A percentile compares a stretch with the other conserved stretches of the same genome.
Conservation (phyloP, 2,797 vertebrate species). For the Microctenopoma stevenorrisi region DNA sequence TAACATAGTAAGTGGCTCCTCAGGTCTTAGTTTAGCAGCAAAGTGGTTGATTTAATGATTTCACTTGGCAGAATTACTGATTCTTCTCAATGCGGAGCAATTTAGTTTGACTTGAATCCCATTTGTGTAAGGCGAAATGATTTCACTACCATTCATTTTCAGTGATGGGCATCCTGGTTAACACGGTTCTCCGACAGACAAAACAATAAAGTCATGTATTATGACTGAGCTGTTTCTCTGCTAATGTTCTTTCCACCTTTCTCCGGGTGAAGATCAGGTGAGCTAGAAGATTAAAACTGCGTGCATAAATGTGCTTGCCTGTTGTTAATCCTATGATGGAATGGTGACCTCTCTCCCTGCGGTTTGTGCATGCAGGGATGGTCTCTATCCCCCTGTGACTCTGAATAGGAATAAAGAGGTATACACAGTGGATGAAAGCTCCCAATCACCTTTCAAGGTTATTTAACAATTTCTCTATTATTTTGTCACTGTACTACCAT, state of each 20-base stretch:
- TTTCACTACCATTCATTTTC: constrained; percentile 22
- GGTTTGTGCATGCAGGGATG: constrained; percentile 42
- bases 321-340: constrained; percentile 55
- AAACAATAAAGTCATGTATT: constrained; percentile 1
- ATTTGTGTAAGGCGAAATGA: constrained; percentile 23
- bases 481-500: constrained; percentile 46
- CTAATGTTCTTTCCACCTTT: background rate
- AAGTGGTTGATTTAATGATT: constrained; percentile 5
- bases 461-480: constrained; percentile 60
- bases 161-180: constrained; percentile 8
- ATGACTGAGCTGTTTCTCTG: background rate
- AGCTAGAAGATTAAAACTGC: constrained; percentile 44
- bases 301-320: constrained; percentile 17
- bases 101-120: constrained; percentile 41
- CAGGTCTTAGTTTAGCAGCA: background rate
- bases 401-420: constrained; percentile 41
- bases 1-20: background rate
- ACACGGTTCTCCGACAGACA: constrained; percentile 9
- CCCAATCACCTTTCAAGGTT: constrained; percentile 50
- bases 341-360: constrained; percentile 42
- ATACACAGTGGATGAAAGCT: constrained; percentile 33
- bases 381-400: constrained; percentile 28
- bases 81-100: constrained; percentile 20
- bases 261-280: constrained; percentile 37
- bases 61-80: constrained; percentile 3